Evolutionary conservation across 1,140 invertebrate species (phyloP).

Genomic region (Melipona quadrifasciata): DNA sequence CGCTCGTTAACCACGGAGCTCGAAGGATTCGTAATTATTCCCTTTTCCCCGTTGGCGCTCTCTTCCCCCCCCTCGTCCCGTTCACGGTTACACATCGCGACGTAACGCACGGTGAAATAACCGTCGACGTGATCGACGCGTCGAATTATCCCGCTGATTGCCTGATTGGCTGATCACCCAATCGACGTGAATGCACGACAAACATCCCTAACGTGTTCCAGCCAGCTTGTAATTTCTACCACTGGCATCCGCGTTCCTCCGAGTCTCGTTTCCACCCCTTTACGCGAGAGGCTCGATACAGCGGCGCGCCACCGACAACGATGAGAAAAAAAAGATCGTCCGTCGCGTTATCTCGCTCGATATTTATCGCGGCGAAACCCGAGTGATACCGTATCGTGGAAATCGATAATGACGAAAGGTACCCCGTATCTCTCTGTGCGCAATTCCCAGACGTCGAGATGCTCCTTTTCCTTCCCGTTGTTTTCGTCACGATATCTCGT

Average conservation of each 20-base stretch:
- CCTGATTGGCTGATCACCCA: neutral
- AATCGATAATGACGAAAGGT: conserved; percentile 33
- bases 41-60: too few relatives aligned
- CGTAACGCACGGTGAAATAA: neutral
- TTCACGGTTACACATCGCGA: too few relatives aligned
- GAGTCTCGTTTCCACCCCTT: neutral
- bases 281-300: neutral
- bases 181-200: neutral
- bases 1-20: too few relatives aligned
- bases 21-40: too few relatives aligned
- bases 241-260: neutral
- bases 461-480: neutral
- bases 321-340: neutral
- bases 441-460: neutral
- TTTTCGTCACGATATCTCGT: neutral
- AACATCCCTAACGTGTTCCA: conserved; percentile 10
- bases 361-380: conserved; percentile 22
- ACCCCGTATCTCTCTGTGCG: neutral
- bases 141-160: neutral
- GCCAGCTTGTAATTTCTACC: conserved; percentile 10
- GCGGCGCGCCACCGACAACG: conserved; percentile 12
- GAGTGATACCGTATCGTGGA: too few relatives aligned
- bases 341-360: conserved; percentile 5
- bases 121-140: neutral
- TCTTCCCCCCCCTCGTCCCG: too few relatives aligned